These are phyloP conservation scores for Laupala kohalensis DNA, from an alignment of 1,140 invertebrate species.

Conservation along the genomic window DNA sequence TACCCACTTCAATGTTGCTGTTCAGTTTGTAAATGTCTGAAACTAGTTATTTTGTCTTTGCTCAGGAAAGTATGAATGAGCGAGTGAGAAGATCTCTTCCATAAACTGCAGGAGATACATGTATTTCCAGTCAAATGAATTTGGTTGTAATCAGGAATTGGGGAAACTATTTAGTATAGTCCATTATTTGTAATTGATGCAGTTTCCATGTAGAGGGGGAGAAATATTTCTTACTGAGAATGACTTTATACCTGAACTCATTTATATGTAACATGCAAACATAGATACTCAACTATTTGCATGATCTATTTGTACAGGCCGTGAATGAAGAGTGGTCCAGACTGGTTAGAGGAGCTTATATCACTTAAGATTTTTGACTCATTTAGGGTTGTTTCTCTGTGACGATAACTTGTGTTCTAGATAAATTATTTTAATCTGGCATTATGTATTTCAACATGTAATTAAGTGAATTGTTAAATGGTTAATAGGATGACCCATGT, in stretches of 20 bases:
- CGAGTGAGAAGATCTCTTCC: background rate
- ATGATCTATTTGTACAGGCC: background rate
- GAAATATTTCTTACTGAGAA: background rate
- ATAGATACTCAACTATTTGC: background rate
- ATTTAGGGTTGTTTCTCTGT: background rate
- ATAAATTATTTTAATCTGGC: background rate
- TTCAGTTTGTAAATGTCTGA: background rate
- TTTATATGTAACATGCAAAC: background rate
- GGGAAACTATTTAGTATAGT: background rate
- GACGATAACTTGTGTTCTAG: background rate
- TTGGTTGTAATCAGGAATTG: background rate
- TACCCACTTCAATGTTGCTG: background rate
- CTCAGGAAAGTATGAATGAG: background rate
- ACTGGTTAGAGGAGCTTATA: background rate
- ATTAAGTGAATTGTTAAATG: background rate
- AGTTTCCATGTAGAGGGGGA: background rate
- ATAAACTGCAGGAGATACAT: background rate
- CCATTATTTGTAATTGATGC: background rate
- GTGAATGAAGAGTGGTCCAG: background rate
- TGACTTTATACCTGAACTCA: background rate
- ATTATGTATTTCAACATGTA: background rate
- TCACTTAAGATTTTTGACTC: background rate
- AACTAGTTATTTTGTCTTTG: background rate
- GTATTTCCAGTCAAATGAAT: background rate
- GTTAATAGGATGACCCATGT: background rate